Evolutionary conservation across 1,140 invertebrate genomes (phyloP), one percentile per base, ranked within the genome.

Genomic region (Drosophila sp.): DNA sequence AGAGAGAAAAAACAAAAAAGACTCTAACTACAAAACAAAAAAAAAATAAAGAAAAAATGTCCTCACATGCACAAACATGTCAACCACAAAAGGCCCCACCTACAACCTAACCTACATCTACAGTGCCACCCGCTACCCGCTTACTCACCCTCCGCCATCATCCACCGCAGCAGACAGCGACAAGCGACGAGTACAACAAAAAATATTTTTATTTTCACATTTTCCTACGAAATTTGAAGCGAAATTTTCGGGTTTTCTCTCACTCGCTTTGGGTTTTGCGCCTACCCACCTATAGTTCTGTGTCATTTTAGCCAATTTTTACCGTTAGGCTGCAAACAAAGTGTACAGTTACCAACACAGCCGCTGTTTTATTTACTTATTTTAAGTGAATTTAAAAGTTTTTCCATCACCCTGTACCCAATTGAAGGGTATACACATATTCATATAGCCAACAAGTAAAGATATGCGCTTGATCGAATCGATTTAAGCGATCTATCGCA

Each of bases 201-300:
- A 50, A 27, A 25, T 7, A 75, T 75, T 74, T 73, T 67, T 75
- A 62, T 76, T 76, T 76, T 76, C 60, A 44, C 66, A 76, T 70
- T 76, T 83, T 75, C 66, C 50, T 67, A 62, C 57, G 81, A 84
- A 85, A 85, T 84, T 84, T 77, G 70, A 84, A 66, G 67, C 73
- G 66, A 67, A 70, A 60, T 72, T 68, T 66, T 64, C 32, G 41
- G 55, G 35, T 50, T 62, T n/a, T 63, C 6, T 58, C 47, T 40
- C 32, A 54, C 78, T 23, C 30, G 25, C 55, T 6, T 47, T 55
- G 7, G 11, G 32, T 27, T 25, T 56, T 66, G 27, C 32, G 7
- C 7, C 32, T 1, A 23, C 60, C 60, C 66, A 70, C 67, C 61
- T 74, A 72, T 47, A 61, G 38, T 63, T 69, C 25, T 50, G 44